Evolutionary conservation across 2,888 invertebrate species (phyloP), one percentile per base, ranked within the genome.

Genomic region (Saturnia pavonia): DNA sequence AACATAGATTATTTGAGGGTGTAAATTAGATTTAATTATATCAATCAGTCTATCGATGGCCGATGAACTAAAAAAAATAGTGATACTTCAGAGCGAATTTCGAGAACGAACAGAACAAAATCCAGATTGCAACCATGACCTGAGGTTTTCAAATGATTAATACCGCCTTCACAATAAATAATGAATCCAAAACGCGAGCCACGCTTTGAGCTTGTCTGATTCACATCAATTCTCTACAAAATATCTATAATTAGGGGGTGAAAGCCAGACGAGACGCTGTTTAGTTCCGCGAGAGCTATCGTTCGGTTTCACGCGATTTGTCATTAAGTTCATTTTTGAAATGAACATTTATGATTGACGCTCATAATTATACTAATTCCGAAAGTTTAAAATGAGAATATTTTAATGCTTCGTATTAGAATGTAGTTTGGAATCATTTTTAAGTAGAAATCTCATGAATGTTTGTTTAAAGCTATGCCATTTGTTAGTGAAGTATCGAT

Each of bases 201-300:
- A 71, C 22, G 57, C 40, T 42, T 51, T 25, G 73, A 81, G 83
- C 82, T 82, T 82, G 82, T 82, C 84, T 85, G 84, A 87, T 82
- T 83, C 84, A 84, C 78, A 79, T 82, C 79, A 78, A 83, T 84
- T 86, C 83, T 83, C 77, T 81, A 78, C 77, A 76, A 83, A 82
- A 85, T 80, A 87, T 81, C 86, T 82, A 86, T 87, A 89, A 90
- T 91, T 89, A 90, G 83, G 54, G 78, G 84, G 89, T 86, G 90
- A 91, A 91, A 91, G 90, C 84, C 81, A 82, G 79, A 78, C 75
- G 73, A 72, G 70, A 1, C 65, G 65, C 6, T 80, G 77, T 80
- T 83, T 83, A 81, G 82, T 79, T 87, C 85, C 88, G 85, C 84
- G 84, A 84, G 80, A 76, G 71, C 74, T 81, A 82, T 79, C 80